phyloP scores from a whole-genome alignment of 2,113 vertebrate genomes.

The Pimephales promelas region DNA sequence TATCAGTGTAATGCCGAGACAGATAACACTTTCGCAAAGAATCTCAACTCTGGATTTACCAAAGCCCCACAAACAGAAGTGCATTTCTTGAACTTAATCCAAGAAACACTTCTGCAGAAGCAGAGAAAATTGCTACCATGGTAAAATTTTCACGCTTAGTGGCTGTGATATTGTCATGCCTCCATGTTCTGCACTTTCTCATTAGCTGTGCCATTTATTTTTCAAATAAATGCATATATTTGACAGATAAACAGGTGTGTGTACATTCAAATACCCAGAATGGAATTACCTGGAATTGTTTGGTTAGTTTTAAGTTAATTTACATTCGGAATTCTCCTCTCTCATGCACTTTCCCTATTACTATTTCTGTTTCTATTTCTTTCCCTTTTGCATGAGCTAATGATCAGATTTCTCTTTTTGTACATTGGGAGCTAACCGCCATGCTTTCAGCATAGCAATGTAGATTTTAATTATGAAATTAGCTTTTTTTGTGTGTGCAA shows the following conservation, averaged over 20 bases:
- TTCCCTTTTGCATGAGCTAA: background rate
- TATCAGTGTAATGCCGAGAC: constrained; percentile 4
- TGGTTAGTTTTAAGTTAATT: background rate
- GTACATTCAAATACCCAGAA: too few relatives aligned
- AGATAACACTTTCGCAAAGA: background rate
- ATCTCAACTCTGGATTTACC: constrained; percentile 29
- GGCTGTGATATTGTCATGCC: background rate
- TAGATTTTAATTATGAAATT: background rate
- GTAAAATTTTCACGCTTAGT: background rate
- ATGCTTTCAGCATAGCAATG: background rate
- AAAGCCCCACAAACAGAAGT: background rate
- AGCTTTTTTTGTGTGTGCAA: background rate
- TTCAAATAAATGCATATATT: background rate
- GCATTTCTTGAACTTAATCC: constrained; percentile 10
- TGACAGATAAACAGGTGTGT: background rate
- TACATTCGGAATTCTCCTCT: background rate
- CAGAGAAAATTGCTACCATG: background rate
- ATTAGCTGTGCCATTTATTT: background rate
- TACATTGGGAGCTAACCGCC: background rate
- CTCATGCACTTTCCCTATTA: background rate
- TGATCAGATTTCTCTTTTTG: background rate
- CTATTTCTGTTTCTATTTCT: background rate
- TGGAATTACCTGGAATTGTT: constrained; percentile 4
- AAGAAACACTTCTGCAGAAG: constrained; percentile 1
- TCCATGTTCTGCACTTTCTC: background rate